Base-by-base conservation (phyloP, 64 coral and sea anemone species). In the Dendrophyllia cribrosa region DNA sequence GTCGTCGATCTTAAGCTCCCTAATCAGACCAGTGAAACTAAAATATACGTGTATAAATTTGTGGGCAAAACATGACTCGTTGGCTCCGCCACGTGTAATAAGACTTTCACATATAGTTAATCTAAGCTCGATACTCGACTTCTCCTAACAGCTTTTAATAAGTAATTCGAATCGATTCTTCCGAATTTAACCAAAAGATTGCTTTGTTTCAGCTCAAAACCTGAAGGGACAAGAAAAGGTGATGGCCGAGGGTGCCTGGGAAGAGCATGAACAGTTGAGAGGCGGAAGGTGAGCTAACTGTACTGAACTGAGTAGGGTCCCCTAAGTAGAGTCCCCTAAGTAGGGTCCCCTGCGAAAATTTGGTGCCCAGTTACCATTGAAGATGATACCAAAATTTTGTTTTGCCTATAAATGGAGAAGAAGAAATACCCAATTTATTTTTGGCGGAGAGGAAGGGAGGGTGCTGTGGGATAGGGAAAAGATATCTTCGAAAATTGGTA, bases 161-260 rank as follows among this genome's bases (percentile, higher is more conserved):
- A 0, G 46, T 9, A 78, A 51, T 51, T n/a, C 4, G 48, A 22
- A 17, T 16, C 3, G 17, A 78, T 14, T 43, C 4, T 12, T 53
- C 4, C 0, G 3, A 52, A 24, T 13, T 22, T 59, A 24, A 22
- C 24, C 14, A 9, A 65, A 48, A 44, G 50, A 2, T 26, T 22
- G 59, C 4, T 93, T 78, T 51, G 25, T 78, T 93, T 87, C 63
- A 93, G 91, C 85, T 16, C 82, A 93, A 82, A 68, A 49, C 49
- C 46, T 93, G 61, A 9, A 56, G 17, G 72, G 64, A 49, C 23
- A 47, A 25, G 19, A 26, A 26, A 78, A 66, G 13, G 91, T 79
- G 2, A n/a, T 86, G 49, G 91, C 70, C 14, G 85, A 73, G 62
- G 91, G 91, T 44, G 44, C 64, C 20, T 93, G 91, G 91, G 82